Evolutionary conservation across 2,888 invertebrate genomes (phyloP).

Genomic region (Malacosoma neustria): DNA sequence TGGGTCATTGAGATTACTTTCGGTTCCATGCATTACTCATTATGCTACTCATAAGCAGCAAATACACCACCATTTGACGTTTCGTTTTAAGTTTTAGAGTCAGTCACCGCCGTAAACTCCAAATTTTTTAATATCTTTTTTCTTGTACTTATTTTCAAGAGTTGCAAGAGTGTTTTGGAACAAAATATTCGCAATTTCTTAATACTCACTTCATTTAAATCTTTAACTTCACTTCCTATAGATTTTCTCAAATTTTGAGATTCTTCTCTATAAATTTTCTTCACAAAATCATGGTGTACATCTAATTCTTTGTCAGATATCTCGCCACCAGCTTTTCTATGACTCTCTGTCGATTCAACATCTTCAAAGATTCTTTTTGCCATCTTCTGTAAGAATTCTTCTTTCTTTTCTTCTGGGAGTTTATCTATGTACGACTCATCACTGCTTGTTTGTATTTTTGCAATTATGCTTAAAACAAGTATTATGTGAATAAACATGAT

Average conservation of each 20-base stretch:
- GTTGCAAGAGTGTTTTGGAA: too few relatives aligned
- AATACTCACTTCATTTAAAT: slow-evolving; percentile 2
- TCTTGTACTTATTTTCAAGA: too few relatives aligned
- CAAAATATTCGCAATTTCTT: too few relatives aligned
- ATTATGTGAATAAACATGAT: slow-evolving; percentile 27
- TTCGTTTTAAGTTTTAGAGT: too few relatives aligned
- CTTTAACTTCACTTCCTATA: slow-evolving; percentile 9
- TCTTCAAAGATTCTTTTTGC: slow-evolving; percentile 44
- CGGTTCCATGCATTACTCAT: too few relatives aligned
- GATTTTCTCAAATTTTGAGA: slow-evolving; percentile 21
- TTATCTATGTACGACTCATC: slow-evolving; percentile 44
- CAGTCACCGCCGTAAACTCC: too few relatives aligned
- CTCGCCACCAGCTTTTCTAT: slow-evolving; percentile 22
- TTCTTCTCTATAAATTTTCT: slow-evolving; percentile 40
- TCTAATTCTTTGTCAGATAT: slow-evolving; percentile 33
- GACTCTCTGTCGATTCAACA: slow-evolving; percentile 22
- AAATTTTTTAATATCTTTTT: too few relatives aligned
- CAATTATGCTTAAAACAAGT: slow-evolving; percentile 11
- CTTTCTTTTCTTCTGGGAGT: slow-evolving; percentile 44
- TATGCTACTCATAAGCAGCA: too few relatives aligned
- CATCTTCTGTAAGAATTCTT: slow-evolving; percentile 40
- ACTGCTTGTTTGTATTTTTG: slow-evolving; percentile 19
- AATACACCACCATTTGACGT: too few relatives aligned
- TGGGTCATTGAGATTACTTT: too few relatives aligned
- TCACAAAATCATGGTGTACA: slow-evolving; percentile 34